Conservation (phyloP, 1,140 invertebrate genomes). For the Nasonia longicornis region DNA sequence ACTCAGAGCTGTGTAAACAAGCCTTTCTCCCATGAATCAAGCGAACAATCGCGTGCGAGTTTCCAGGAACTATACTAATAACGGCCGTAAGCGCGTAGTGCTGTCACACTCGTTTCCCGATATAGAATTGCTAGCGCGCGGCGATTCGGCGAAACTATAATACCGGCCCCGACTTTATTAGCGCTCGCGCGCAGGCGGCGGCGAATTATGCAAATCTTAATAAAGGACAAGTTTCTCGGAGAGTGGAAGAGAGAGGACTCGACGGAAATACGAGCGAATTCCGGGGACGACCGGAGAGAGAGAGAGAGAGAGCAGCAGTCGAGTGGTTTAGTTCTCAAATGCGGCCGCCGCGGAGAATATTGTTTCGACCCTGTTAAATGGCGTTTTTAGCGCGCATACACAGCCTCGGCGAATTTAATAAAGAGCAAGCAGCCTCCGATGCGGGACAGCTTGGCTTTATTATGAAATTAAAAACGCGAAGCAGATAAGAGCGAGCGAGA, state of each 20-base stretch:
- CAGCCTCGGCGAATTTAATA: not conserved
- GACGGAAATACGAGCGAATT: conserved; percentile 13
- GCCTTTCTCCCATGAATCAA: not conserved
- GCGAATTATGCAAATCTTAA: conserved; percentile 44
- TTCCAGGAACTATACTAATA: not conserved
- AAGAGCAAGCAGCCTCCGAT: not conserved
- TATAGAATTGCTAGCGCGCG: too few species aligned
- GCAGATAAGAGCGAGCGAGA: not conserved
- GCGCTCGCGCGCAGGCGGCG: not conserved
- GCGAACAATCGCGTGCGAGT: not conserved
- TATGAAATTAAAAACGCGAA: not conserved
- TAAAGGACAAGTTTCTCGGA: conserved; percentile 34
- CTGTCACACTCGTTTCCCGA: too few species aligned
- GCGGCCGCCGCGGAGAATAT: not conserved
- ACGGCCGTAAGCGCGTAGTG: not conserved
- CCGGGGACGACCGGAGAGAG: not conserved
- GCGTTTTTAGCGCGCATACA: not conserved
- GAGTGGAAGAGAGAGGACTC: not conserved
- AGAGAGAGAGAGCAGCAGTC: not conserved
- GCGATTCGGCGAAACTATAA: conserved; percentile 20
- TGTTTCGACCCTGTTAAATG: not conserved
- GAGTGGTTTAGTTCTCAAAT: not conserved
- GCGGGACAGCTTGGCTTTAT: conserved; percentile 1
- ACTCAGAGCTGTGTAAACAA: not conserved
- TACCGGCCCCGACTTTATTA: conserved; percentile 31